Evolutionary conservation across 1,140 invertebrate species (phyloP), one percentile per base, ranked within the genome.

Genomic region (Mylabris phalerata): DNA sequence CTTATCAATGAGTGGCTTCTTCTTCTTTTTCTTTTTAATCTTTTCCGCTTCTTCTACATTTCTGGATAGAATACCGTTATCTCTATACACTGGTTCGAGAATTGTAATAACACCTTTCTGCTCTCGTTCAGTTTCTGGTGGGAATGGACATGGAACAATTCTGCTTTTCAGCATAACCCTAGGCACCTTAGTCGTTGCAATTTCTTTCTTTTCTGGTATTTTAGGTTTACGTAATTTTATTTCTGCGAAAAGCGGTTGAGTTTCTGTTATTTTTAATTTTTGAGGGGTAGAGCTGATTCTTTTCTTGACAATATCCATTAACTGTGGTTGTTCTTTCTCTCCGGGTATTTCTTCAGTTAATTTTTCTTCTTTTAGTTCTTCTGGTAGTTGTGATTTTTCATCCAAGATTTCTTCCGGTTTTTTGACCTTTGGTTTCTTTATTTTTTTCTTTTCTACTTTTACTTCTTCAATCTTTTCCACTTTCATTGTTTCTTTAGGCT

Each of bases 21-120:
- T 47, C 52, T 55, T 55, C 10, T 48, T 55, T 27, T 55, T 55
- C 32, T 46, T 55, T 26, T 54, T 82, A 47, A 77, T 67, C 71
- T 84, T 81, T 56, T 81, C 71, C 4, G 86, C 85, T 75, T 89
- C 86, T 73, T 84, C 78, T 2, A 84, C 76, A 73, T 87, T 89
- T 69, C 86, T 75, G 0, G 85, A 88, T 38, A 89, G 66, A 60
- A 85, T 79, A 42, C 86, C 86, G 67, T 79, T 79, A 70, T 87
- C 76, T 52, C 74, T 71, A 38, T 66, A 76, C 61, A 82, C 77
- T 62, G 81, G 78, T 67, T 80, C 77, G 2, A 85, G 57, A 51
- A 72, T 66, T 7, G 75, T 77, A 9, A 85, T 76, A 27, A 72
- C 57, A 2, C 82, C 80, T 54, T 75, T 74, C 47, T 78, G 68